phyloP scores from a whole-genome alignment of 2,113 vertebrate genomes.

The Oreochromis aureus region DNA sequence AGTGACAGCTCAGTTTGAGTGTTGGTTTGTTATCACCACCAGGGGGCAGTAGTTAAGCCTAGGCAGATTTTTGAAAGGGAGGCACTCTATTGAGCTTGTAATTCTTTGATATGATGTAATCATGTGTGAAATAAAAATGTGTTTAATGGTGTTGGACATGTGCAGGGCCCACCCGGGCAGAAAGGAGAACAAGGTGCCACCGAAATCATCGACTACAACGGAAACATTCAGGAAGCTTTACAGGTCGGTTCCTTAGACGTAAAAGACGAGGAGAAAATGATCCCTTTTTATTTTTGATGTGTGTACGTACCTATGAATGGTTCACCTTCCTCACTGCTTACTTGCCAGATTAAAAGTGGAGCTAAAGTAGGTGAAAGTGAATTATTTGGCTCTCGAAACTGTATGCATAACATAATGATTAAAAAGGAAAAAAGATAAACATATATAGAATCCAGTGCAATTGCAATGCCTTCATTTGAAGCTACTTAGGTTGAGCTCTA shows the following conservation, averaged over 20 bases:
- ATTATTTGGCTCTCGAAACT: not conserved
- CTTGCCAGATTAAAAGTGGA: not conserved
- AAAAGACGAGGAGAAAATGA: not conserved
- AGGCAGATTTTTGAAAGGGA: not conserved
- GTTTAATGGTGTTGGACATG: not conserved
- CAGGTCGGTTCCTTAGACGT: slow-evolving; percentile 72
- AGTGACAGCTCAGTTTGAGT: not conserved
- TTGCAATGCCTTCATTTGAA: not conserved
- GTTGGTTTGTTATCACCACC: not conserved
- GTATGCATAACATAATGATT: not conserved
- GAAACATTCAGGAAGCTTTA: slow-evolving; percentile 95
- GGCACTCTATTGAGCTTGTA: not conserved
- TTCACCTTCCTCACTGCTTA: not conserved
- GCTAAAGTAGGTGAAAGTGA: not conserved
- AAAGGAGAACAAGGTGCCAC: slow-evolving; percentile 95
- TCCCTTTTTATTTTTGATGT: not conserved
- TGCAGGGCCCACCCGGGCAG: slow-evolving; percentile 91
- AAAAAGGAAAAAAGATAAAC: not conserved
- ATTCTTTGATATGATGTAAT: not conserved
- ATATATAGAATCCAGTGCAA: not conserved
- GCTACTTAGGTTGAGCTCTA: rapidly evolving
- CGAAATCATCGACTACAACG: slow-evolving; percentile 97
- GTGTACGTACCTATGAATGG: rapidly evolving
- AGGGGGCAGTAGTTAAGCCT: slow-evolving; percentile 19
- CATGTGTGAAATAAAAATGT: not conserved